Evolutionary conservation across 2,113 vertebrate genomes (phyloP).

Genomic region (Neolamprologus sp.): DNA sequence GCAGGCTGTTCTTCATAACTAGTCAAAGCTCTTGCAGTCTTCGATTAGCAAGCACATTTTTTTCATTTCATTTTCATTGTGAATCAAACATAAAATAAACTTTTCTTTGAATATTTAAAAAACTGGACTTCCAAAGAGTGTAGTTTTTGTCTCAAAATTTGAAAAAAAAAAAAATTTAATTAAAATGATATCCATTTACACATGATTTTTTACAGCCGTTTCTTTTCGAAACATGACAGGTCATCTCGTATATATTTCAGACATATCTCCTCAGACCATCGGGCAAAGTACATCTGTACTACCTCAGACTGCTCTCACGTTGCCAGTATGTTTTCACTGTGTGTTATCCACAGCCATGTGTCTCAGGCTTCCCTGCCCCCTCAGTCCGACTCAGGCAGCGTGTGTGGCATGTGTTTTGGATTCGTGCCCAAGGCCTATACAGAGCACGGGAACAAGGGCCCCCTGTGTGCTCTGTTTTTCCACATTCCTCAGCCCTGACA

Average conservation of each 20-base stretch:
- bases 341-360: not conserved
- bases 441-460: constrained; percentile 59
- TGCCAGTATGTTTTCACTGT: not conserved
- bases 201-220: accelerated
- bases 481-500: constrained; percentile 63
- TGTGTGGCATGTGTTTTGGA: constrained; percentile 56
- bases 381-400: not conserved
- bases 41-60: not conserved
- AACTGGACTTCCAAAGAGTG: not conserved
- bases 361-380: not conserved
- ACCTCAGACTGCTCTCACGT: not conserved
- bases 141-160: not conserved
- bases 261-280: not conserved
- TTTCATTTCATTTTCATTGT: not conserved
- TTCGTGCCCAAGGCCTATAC: constrained; percentile 37
- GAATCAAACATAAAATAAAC: not conserved
- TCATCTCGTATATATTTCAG: not conserved
- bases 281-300: not conserved
- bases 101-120: not conserved
- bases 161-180: not conserved
- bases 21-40: not conserved
- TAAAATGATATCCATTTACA: not conserved
- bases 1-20: not conserved
- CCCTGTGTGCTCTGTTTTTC: constrained; percentile 60
- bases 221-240: not conserved